Percentiles rank a stretch among this genome's conserved stretches.
Conservation (phyloP, 1,140 invertebrate species). For the Ceratoteleas bidentatus region DNA sequence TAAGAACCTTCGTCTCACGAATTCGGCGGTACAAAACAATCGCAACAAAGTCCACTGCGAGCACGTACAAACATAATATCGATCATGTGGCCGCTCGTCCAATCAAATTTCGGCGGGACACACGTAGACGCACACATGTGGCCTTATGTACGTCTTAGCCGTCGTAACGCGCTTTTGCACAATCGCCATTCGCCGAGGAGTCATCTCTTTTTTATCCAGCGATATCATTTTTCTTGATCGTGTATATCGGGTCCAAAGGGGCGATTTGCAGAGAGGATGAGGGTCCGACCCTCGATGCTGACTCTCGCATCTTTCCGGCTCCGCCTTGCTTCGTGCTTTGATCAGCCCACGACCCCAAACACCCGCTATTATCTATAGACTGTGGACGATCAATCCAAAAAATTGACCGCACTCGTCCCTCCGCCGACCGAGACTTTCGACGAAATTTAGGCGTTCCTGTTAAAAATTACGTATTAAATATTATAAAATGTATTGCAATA, state of each 20-base stretch:
- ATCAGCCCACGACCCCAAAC: constrained; percentile 72
- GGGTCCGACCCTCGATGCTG: constrained; percentile 74
- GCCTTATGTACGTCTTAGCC: constrained; percentile 54
- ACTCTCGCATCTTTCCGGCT: constrained; percentile 74
- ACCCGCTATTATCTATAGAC: constrained; percentile 73
- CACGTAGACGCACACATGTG: constrained; percentile 5
- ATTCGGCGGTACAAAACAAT: too few relatives aligned
- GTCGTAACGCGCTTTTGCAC: constrained; percentile 66
- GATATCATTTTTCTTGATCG: constrained; percentile 79
- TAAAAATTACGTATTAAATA: too few relatives aligned
- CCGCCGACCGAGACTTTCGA: constrained; percentile 44
- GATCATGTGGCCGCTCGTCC: constrained; percentile 45
- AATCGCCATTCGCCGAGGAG: constrained; percentile 72
- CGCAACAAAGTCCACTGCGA: not conserved
- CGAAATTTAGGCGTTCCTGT: constrained; percentile 45
- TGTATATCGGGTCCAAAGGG: constrained; percentile 68
- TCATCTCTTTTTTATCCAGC: constrained; percentile 71
- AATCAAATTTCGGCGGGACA: constrained; percentile 43
- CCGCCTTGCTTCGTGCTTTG: constrained; percentile 72
- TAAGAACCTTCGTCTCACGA: too few relatives aligned
- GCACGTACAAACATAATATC: constrained; percentile 28
- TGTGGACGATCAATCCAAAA: constrained; percentile 76
- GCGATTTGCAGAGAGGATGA: constrained; percentile 68
- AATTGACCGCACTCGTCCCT: constrained; percentile 69
- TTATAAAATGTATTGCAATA: too few relatives aligned